These are phyloP conservation scores for Oeneis ivallda DNA, from an alignment of 2,888 invertebrate genomes.

Conservation along the genomic window DNA sequence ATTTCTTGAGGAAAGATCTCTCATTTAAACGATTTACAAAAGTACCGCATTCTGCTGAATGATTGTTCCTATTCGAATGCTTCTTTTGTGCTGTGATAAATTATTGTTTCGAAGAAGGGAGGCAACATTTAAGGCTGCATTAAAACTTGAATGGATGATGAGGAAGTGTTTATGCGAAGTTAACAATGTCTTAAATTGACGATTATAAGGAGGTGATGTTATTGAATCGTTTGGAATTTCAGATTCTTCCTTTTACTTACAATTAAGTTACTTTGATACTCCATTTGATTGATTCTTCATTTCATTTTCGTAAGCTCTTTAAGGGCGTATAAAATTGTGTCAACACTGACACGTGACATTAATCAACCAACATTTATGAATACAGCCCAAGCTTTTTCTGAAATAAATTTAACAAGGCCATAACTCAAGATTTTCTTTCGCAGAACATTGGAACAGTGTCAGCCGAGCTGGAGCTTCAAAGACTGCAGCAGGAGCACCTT, in stretches of 20 bases:
- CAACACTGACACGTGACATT: no score
- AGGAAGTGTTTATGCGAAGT: constrained; percentile 15
- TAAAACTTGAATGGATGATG: constrained; percentile 7
- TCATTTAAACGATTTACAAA: constrained; percentile 63
- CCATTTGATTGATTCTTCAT: no score
- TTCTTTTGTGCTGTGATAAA: constrained; percentile 26
- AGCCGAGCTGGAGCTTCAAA: constrained; percentile 85
- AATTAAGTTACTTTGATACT: no score
- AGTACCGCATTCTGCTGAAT: constrained; percentile 55
- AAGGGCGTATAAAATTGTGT: no score
- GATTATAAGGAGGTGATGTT: constrained; percentile 6
- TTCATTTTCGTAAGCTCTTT: background rate
- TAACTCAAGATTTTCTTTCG: constrained; percentile 40
- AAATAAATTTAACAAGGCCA: background rate
- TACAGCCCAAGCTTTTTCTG: no score
- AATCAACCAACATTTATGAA: no score
- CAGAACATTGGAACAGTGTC: constrained; percentile 75
- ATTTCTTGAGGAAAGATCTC: constrained; percentile 65
- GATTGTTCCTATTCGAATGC: constrained; percentile 40
- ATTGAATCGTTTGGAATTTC: background rate
- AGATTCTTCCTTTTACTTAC: no score
- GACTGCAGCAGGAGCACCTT: constrained; percentile 85
- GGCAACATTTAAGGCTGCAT: constrained; percentile 16
- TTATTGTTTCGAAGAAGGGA: constrained; percentile 14
- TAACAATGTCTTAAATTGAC: constrained; percentile 16